Percentiles rank a stretch among this genome's conserved stretches.
These are phyloP conservation scores for Sphaeridia pumilis DNA, from an alignment of 2,888 invertebrate species.

Conservation along the genomic window DNA sequence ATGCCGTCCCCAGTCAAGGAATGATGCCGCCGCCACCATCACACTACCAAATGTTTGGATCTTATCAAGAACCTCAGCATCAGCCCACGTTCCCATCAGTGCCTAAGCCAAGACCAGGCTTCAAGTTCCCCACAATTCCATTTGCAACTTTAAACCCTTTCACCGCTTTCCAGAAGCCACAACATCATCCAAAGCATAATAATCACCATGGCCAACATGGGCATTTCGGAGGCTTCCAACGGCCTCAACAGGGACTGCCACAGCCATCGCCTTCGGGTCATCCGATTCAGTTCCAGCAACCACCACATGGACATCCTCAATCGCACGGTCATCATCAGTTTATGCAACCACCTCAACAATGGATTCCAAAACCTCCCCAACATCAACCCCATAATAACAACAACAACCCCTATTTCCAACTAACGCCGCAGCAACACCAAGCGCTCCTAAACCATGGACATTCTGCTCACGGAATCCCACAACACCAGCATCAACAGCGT, in stretches of 20 bases:
- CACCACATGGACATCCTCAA: not conserved
- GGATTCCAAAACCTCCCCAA: not conserved
- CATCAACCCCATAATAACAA: not conserved
- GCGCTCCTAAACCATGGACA: not conserved
- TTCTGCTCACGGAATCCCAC: not conserved
- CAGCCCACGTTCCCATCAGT: no score
- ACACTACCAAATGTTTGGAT: slow-evolving; percentile 9
- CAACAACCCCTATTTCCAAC: not conserved
- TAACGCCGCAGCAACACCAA: not conserved
- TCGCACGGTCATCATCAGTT: not conserved
- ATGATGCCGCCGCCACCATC: slow-evolving; percentile 15
- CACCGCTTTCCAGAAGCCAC: not conserved
- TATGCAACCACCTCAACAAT: not conserved
- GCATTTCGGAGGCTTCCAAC: not conserved
- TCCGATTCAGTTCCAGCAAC: not conserved
- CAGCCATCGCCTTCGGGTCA: not conserved
- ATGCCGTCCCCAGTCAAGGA: slow-evolving; percentile 1
- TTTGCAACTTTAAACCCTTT: not conserved
- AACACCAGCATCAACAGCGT: slow-evolving; percentile 2
- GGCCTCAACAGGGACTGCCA: not conserved
- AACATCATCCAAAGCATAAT: not conserved
- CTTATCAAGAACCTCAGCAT: slow-evolving; percentile 1
- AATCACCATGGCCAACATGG: not conserved
- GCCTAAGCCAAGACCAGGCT: not conserved
- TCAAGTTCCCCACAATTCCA: not conserved